Evolutionary conservation across 1,140 invertebrate genomes (phyloP), one percentile per base, ranked within the genome.

Genomic region (Ruditapes philippinarum): DNA sequence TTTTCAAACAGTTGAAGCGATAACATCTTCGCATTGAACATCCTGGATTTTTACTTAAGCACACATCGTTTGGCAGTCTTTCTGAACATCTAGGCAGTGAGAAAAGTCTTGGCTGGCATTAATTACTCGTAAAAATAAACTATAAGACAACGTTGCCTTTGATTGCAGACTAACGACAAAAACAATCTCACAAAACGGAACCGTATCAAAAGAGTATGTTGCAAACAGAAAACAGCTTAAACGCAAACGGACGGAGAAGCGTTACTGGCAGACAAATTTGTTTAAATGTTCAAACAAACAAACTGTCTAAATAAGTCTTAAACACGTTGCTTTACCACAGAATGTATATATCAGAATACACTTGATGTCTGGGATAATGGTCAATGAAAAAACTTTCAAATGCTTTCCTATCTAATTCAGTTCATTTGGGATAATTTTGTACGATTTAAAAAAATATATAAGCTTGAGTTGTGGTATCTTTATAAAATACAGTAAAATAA

Each of bases 121-220:
- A 82, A 82, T 82, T 82, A 57, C 60, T 62, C 57, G 79, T 65
- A 40, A 82, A 82, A 82, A 38, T 60, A 62, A 82, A 45, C 40
- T 38, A 57, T 82, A 65, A 82, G 57, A 82, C 79, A 82, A 40
- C 19, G 38, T 28, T 38, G 7, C 31, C 79, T 82, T 82, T 82
- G 79, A 82, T 82, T 36, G 38, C 19, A 62, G 57, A 42, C 33
- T 82, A 82, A 82, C 51, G 79, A 82, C 79, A 65, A 82, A 65
- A 82, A 82, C 79, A 82, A 82, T 38, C 51, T 31, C 36, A 17
- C 51, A 65, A 42, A 65, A 42, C 79, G 79, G 79, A 65, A 82
- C 51, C n/a, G 22, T 62, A 82, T 82, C 79, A 82, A 82, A 82
- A 54, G 57, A 62, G 22, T 40, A 42, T 65, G 28, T 22, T 65